A percentile compares a stretch with the other conserved stretches of the same genome.
Evolutionary conservation across 2,797 vertebrate genomes (phyloP).

Genomic region (Danio tinwini): DNA sequence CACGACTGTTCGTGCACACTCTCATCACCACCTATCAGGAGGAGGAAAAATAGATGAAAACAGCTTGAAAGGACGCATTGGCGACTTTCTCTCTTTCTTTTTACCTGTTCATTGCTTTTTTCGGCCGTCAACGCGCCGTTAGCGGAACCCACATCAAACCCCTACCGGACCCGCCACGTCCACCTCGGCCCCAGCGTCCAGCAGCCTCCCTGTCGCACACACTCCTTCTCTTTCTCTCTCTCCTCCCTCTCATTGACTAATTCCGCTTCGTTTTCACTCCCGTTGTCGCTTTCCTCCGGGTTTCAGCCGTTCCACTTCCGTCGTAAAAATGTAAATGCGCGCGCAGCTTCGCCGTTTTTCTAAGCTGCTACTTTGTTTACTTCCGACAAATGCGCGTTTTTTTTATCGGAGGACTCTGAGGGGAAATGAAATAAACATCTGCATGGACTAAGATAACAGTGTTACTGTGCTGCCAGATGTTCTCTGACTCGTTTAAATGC

Average conservation of each 20-base stretch:
- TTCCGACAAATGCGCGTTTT: constrained; percentile 43
- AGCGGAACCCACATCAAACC: constrained; percentile 65
- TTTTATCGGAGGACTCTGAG: neutral
- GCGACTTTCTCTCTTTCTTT: neutral
- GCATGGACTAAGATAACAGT: neutral
- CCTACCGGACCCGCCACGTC: constrained; percentile 83
- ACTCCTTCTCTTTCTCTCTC: constrained; percentile 61
- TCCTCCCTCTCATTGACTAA: constrained; percentile 61
- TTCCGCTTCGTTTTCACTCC: constrained; percentile 59
- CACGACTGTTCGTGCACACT: constrained; percentile 50
- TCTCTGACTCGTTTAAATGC: neutral
- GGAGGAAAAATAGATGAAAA: constrained; percentile 48
- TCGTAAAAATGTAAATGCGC: constrained; percentile 57
- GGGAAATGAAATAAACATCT: neutral
- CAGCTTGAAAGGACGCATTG: constrained; percentile 4
- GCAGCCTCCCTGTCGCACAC: constrained; percentile 66
- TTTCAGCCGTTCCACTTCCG: constrained; percentile 55
- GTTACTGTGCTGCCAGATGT: constrained; percentile 21
- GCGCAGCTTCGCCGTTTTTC: constrained; percentile 52
- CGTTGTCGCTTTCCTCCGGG: constrained; percentile 51
- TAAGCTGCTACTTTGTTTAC: constrained; percentile 43
- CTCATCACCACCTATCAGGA: constrained; percentile 30
- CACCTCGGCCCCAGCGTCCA: constrained; percentile 76
- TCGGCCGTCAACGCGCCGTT: constrained; percentile 59
- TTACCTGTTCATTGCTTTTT: constrained; percentile 77